phyloP scores from a whole-genome alignment of 2,113 vertebrate species.

The Sterna hirundo region DNA sequence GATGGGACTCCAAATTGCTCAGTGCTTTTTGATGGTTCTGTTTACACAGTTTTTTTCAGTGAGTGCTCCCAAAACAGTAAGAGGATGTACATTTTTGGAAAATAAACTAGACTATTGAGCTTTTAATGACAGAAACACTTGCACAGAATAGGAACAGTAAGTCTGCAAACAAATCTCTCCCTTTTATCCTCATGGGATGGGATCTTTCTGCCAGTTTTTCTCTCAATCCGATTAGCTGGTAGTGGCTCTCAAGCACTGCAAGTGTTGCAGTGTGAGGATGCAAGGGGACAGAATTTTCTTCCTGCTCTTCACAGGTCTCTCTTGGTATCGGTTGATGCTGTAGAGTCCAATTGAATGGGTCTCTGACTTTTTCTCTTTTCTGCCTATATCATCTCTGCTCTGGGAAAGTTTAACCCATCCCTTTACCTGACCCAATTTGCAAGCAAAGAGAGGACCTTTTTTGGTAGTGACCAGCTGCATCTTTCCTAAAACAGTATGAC shows the following conservation, averaged over 20 bases:
- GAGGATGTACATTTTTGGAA: neutral
- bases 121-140: neutral
- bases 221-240: neutral
- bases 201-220: neutral
- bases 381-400: neutral
- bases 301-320: neutral
- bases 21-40: neutral
- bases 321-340: neutral
- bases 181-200: neutral
- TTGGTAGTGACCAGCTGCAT: neutral
- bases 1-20: neutral
- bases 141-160: neutral
- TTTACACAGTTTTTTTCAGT: neutral
- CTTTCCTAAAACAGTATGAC: neutral
- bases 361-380: neutral
- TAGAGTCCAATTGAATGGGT: neutral
- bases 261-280: accelerated
- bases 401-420: neutral
- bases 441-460: neutral
- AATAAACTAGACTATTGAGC: neutral
- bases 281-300: neutral
- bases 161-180: neutral
- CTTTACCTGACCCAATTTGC: neutral
- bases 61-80: neutral
- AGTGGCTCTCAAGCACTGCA: neutral